Conservation (phyloP, 2,113 vertebrate species). For the Lynx canadensis region DNA sequence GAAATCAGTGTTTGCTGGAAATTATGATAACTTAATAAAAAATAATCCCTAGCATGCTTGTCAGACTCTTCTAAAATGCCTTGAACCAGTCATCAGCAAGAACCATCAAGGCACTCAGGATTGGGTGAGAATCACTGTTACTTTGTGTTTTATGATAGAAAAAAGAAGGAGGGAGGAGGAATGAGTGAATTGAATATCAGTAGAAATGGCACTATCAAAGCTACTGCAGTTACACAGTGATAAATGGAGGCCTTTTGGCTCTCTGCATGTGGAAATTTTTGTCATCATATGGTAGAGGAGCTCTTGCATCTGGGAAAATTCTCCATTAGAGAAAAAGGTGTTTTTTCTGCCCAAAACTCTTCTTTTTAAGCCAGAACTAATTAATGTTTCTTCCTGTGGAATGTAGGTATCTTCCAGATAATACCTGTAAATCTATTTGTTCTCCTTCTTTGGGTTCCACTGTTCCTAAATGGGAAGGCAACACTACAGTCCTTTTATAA, state of each 20-base stretch:
- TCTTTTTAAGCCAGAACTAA: background rate
- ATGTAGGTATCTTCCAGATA: background rate
- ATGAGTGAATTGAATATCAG: background rate
- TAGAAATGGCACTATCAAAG: background rate
- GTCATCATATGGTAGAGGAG: background rate
- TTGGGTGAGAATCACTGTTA: conserved; percentile 84
- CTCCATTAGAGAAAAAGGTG: background rate
- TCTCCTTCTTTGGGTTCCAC: background rate
- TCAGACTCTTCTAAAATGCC: conserved; percentile 87
- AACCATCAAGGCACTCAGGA: conserved; percentile 87
- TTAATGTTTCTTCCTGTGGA: background rate
- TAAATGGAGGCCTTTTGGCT: background rate
- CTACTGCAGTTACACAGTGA: background rate
- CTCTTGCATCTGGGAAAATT: background rate
- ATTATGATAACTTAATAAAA: conserved; percentile 25
- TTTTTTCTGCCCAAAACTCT: background rate
- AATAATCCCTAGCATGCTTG: conserved; percentile 86
- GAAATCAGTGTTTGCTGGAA: conserved; percentile 48
- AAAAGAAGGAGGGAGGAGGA: too few species aligned
- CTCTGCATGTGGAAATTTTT: fast-evolving
- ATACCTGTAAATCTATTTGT: background rate
- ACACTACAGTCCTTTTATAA: background rate
- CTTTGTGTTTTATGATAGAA: background rate
- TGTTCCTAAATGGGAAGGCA: background rate
- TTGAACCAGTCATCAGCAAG: conserved; percentile 87